Base-by-base conservation (phyloP, 2,797 vertebrate genomes). In the Rhyacichthys aspro region DNA sequence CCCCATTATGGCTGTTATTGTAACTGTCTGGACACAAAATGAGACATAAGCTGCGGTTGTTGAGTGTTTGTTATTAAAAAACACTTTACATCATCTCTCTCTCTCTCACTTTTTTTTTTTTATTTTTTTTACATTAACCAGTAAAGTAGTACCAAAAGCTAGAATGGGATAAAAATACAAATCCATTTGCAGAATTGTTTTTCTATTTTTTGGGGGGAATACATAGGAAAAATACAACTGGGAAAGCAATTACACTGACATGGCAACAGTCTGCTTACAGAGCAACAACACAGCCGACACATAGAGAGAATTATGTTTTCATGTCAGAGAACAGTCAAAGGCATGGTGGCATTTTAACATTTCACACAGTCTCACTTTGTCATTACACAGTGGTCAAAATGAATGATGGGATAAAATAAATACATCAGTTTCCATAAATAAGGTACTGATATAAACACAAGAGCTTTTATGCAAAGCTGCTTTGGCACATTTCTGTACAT, bases 401-500 rank as follows among this genome's bases (percentile, higher is more conserved):
- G 16, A 18, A 44, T 12, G 7, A 19, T 12, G 7, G 19, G 19
- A 45, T 19, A 23, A 2, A 45, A 44, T 44, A 44, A 44, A 43
- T 16, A 18, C 8, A 28, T 2, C 7, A 5, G 23, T 28, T 28
- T 28, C 4, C 23, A 28, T 28, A 28, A 28, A 28, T 28, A 28
- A 28, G 4, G 23, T 28, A 28, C 7, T 28, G 23, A 6, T 28
- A 28, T 6, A 28, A 28, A 28, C 23, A 28, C 23, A 28, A 28
- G 23, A 28, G 23, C 23, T 28, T 28, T 28, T 28, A 28, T 28
- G 23, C 23, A 28, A 28, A 28, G 11, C 11, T 19, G 11, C 44
- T 46, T 46, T 46, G 44, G 44, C 44, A 46, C 44, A 7, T 28
- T 3, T 46, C 44, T 46, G 15, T 15, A 43, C 42, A 18, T 15